phyloP scores from a whole-genome alignment of 2,888 invertebrate genomes.

The Polydesmus complanatus region DNA sequence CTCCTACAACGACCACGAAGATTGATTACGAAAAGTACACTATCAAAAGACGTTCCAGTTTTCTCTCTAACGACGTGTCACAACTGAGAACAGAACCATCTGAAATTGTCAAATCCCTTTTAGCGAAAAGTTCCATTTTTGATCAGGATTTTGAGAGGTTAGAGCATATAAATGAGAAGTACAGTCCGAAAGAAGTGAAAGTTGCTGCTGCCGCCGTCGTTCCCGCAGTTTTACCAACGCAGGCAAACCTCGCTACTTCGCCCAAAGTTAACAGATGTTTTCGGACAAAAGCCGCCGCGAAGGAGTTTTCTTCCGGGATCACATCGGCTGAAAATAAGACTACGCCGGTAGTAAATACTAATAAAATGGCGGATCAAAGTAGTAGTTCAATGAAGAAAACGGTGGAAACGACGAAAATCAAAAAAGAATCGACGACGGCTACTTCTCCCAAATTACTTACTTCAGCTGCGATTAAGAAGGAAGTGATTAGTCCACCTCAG shows the following conservation, averaged over 20 bases:
- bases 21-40: conserved; percentile 30
- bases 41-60: conserved; percentile 29
- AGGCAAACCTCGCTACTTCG: neutral
- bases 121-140: conserved; percentile 85
- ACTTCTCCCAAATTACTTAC: conserved; percentile 8
- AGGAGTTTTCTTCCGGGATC: conserved; percentile 22
- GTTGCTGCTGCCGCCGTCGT: neutral
- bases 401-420: neutral
- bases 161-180: conserved; percentile 63
- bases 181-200: conserved; percentile 41
- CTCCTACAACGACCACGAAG: conserved; percentile 18
- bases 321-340: conserved; percentile 1
- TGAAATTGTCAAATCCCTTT: conserved; percentile 78
- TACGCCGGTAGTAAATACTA: conserved; percentile 14
- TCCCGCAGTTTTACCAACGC: neutral
- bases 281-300: conserved; percentile 26
- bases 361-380: conserved; percentile 17
- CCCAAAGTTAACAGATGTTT: conserved; percentile 19
- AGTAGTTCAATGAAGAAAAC: neutral
- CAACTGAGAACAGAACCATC: conserved; percentile 69
- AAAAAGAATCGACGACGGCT: neutral
- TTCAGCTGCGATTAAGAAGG: neutral
- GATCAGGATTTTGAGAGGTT: conserved; percentile 89
- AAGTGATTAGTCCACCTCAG: neutral
- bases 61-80: conserved; percentile 17